Evolutionary conservation across 2,797 vertebrate genomes (phyloP).

Genomic region (Microctenopoma lineatum): DNA sequence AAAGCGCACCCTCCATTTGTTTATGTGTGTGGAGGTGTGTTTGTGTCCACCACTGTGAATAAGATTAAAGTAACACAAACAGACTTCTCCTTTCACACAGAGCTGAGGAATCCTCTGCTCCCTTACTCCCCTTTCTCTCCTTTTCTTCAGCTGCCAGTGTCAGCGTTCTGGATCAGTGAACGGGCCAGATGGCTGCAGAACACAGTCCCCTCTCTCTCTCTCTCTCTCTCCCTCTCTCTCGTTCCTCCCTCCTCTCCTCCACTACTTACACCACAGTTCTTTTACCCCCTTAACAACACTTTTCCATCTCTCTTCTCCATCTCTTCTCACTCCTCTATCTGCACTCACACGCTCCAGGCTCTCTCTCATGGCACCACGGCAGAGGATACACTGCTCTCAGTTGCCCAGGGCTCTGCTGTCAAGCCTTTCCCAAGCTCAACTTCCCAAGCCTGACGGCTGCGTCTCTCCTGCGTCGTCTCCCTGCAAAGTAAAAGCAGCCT

Average conservation of each 20-base stretch:
- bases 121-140: slow-evolving; percentile 54
- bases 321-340: slow-evolving; percentile 41
- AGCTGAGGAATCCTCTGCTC: slow-evolving; percentile 56
- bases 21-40: slow-evolving; percentile 7
- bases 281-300: slow-evolving; percentile 34
- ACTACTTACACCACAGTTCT: slow-evolving; percentile 30
- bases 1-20: slow-evolving; percentile 28
- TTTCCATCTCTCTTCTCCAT: slow-evolving; percentile 34
- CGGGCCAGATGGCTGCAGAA: slow-evolving; percentile 81
- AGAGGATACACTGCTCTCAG: slow-evolving; percentile 56
- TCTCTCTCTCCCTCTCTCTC: not conserved
- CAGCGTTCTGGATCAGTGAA: slow-evolving; percentile 83
- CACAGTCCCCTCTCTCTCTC: slow-evolving; percentile 45
- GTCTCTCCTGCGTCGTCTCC: slow-evolving; percentile 61
- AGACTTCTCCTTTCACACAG: slow-evolving; percentile 62
- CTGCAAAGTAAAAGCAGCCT: slow-evolving; percentile 57
- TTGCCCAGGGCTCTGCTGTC: slow-evolving; percentile 72
- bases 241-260: slow-evolving; percentile 31
- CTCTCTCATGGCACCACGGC: slow-evolving; percentile 48
- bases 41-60: slow-evolving; percentile 40
- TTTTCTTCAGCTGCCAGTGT: slow-evolving; percentile 78
- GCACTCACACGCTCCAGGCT: slow-evolving; percentile 29
- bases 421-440: slow-evolving; percentile 62
- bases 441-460: slow-evolving; percentile 68
- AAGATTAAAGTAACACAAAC: slow-evolving; percentile 63